Evolutionary conservation across 2,888 invertebrate species (phyloP), one percentile per base, ranked within the genome.

Genomic region (Hirtodrosophila confusa): DNA sequence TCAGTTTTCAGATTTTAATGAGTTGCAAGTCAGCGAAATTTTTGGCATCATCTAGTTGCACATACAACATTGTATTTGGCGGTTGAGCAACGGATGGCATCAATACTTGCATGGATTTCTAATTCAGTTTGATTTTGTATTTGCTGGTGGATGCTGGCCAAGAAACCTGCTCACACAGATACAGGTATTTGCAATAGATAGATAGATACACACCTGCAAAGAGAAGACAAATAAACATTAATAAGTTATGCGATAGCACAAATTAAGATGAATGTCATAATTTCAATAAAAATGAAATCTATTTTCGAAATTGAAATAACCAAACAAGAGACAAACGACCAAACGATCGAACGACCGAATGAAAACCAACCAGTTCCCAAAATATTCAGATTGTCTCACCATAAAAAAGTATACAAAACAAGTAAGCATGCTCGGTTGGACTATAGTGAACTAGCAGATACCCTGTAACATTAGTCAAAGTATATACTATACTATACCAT

Each of bases 231-330:
- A 76, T 73, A 74, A 70, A 85, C 71, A 64, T 73, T 69, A 86
- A 80, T 78, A 78, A 84, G 78, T 86, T 84, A 84, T 83, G 86
- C 72, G 84, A 72, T 79, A 63, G 70, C 66, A 69, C 75, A 86
- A 86, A 86, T 86, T 78, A 86, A 88, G 88, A 86, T 88, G 80
- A 88, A 88, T 86, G 89, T 88, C 86, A 88, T 87, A 88, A 88
- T 86, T 88, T 88, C 61, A 76, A 88, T 87, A 82, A 85, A 83
- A 86, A 78, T 63, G 43, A 87, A 86, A 84, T 83, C 84, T 78
- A 88, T 86, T 84, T 84, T 88, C 69, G 41, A 77, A 55, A 53
- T 58, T 62, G 40, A 55, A 45, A 45, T 39, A 57, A 7, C 36
- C 11, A 40, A 37, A 31, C 44, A 41, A 17, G 35, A 37, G 27